These are phyloP conservation scores for Pipistrellus nathusii DNA, from an alignment of 2,797 vertebrate genomes.

Conservation along the genomic window DNA sequence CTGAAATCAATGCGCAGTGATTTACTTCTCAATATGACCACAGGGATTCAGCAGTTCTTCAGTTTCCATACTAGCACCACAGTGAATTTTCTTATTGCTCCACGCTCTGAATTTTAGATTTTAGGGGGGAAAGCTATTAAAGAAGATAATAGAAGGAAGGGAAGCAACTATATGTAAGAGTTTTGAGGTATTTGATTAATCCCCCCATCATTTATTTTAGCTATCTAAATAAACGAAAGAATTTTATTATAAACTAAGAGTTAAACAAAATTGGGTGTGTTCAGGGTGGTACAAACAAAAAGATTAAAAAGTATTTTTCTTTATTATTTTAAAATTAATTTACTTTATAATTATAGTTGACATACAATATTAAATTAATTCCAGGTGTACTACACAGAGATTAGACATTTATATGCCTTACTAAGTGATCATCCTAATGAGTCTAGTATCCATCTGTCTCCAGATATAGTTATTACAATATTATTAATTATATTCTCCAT, in stretches of 20 bases:
- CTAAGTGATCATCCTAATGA: not conserved
- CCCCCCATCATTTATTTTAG: constrained; percentile 49
- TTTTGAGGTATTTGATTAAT: constrained; percentile 31
- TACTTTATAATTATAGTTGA: not conserved
- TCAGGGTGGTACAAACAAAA: not conserved
- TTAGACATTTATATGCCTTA: not conserved
- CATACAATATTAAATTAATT: not conserved
- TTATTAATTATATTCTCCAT: not conserved
- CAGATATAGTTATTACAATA: not conserved
- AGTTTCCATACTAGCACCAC: not conserved
- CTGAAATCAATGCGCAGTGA: not conserved
- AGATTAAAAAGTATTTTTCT: not conserved
- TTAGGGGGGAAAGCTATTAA: constrained; percentile 37
- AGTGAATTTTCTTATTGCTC: constrained; percentile 2
- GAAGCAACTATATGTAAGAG: not conserved
- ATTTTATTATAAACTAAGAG: constrained; percentile 15
- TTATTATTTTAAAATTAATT: not conserved
- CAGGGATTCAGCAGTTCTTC: constrained; percentile 61
- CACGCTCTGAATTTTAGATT: constrained; percentile 58
- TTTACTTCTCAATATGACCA: constrained; percentile 46
- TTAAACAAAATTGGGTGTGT: not conserved
- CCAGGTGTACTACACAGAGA: not conserved
- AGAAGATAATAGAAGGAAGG: constrained; percentile 9
- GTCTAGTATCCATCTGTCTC: not conserved
- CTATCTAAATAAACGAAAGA: constrained; percentile 2